phyloP scores from a whole-genome alignment of 2,888 invertebrate species.

The Tenthredo distinguenda region DNA sequence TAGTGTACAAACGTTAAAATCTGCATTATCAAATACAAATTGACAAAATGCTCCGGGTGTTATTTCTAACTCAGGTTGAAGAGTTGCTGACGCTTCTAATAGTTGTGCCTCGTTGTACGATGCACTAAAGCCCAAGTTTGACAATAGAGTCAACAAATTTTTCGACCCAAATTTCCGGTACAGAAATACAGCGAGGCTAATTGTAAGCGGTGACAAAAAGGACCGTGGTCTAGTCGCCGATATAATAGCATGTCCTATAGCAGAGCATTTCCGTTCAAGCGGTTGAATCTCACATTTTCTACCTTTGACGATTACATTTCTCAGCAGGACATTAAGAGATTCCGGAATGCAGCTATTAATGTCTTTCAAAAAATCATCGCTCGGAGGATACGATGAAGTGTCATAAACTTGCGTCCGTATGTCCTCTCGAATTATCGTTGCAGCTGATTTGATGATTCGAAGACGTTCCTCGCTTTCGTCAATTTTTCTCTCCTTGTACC shows the following conservation, averaged over 20 bases:
- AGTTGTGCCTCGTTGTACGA: background rate
- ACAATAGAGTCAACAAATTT: constrained; percentile 17
- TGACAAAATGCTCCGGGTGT: background rate
- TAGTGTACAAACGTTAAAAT: constrained; percentile 41
- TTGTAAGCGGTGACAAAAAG: constrained; percentile 52
- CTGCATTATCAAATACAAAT: constrained; percentile 49
- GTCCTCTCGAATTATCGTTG: constrained; percentile 43
- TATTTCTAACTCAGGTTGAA: background rate
- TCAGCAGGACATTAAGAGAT: constrained; percentile 35
- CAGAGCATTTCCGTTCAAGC: background rate
- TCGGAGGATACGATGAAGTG: constrained; percentile 29
- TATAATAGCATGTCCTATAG: constrained; percentile 44
- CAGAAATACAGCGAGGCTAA: constrained; percentile 43
- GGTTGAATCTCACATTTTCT: constrained; percentile 11
- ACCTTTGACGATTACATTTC: constrained; percentile 12
- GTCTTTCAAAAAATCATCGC: constrained; percentile 43
- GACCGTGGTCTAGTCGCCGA: constrained; percentile 53
- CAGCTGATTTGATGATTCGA: constrained; percentile 40
- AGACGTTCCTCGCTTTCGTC: background rate
- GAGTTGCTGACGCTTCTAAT: constrained; percentile 21
- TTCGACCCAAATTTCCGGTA: constrained; percentile 11
- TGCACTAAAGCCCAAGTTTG: constrained; percentile 25
- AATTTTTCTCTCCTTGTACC: background rate
- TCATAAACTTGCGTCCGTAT: constrained; percentile 45
- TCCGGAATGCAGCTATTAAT: constrained; percentile 26